Percentiles rank a stretch among this genome's conserved stretches.
Evolutionary conservation across 2,113 vertebrate genomes (phyloP).

Genomic region (Tachuris rubrigastra): DNA sequence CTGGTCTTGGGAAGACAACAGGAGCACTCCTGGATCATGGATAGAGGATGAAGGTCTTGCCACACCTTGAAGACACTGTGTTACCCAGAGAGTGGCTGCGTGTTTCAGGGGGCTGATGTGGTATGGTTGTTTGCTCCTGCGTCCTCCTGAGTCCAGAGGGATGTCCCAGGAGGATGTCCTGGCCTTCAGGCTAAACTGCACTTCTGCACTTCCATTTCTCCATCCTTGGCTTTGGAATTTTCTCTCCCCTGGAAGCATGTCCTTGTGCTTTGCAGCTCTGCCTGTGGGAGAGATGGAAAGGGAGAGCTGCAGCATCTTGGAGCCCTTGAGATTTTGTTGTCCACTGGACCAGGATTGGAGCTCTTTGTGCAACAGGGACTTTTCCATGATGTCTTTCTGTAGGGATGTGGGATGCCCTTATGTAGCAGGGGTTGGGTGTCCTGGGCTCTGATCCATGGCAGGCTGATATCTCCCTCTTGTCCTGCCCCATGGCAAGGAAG

Average conservation of each 20-base stretch:
- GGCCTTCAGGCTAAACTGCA: not conserved
- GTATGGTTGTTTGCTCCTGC: not conserved
- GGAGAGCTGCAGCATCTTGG: not conserved
- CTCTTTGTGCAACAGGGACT: not conserved
- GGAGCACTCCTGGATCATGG: not conserved
- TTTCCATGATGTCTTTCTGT: not conserved
- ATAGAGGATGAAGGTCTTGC: not conserved
- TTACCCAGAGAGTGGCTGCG: not conserved
- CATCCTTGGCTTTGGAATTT: not conserved
- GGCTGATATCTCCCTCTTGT: not conserved
- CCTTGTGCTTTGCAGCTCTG: not conserved
- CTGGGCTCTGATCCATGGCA: not conserved
- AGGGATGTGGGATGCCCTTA: not conserved
- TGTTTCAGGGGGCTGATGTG: not conserved
- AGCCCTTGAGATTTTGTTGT: not conserved
- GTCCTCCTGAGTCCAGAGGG: not conserved
- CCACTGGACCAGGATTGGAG: rapidly evolving
- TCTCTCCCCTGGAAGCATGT: not conserved
- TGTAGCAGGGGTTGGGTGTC: not conserved
- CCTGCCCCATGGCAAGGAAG: not conserved
- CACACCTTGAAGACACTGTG: not conserved
- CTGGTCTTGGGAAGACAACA: not conserved
- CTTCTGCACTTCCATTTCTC: not conserved
- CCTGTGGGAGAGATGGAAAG: not conserved
- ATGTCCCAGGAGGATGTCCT: not conserved